Evolutionary conservation across 2,113 vertebrate genomes (phyloP), one percentile per base, ranked within the genome.

Genomic region (Psilopsiagon aymara): DNA sequence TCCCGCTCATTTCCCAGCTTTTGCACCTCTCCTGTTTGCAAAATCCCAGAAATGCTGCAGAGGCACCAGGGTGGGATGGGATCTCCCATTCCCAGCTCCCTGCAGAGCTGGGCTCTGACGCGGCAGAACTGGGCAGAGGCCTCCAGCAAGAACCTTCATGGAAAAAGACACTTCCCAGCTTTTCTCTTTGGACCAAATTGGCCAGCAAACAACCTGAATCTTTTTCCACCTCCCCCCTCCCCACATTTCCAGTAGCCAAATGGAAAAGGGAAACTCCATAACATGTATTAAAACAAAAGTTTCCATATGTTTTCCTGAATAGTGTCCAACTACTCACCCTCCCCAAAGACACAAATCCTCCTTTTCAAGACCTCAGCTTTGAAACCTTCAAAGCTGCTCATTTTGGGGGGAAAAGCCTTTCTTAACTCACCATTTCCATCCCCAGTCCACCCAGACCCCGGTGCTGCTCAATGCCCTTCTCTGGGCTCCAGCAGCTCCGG

Each of bases 1-100:
- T 24, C 46, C 59, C 3, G 1, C 49, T 57, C 35, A 0, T 41
- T 24, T n/a, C 13, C 1, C 28, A 10, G 17, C 21, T 69, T 55
- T 27, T 37, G 24, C 62, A 6, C 37, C 69, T 25, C 60, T 41
- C 18, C 10, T 7, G 21, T 3, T 4, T 47, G 39, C 35, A 52
- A 33, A 60, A 47, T 47, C 68, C 7, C 28, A 5, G 53, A 63
- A 44, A n/a, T 0, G 4, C 35, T 29, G 24, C 16, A 27, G 27
- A 51, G 35, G 7, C 6, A 0, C 7, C 70, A 3, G 11, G 47
- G 27, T 2, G 11, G 27, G 67, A 4, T 0, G 0, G 14, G 19
- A 6, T 6, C n/a, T 73, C 13, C 77, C 1, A 6, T 20, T 15
- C 47, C 33, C 43, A 13, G 12, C 49, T 47, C 55, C 70, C 51